Percentiles rank a stretch among this genome's conserved stretches.
phyloP scores from a whole-genome alignment of 2,797 vertebrate genomes.

The Dryobates pubescens region DNA sequence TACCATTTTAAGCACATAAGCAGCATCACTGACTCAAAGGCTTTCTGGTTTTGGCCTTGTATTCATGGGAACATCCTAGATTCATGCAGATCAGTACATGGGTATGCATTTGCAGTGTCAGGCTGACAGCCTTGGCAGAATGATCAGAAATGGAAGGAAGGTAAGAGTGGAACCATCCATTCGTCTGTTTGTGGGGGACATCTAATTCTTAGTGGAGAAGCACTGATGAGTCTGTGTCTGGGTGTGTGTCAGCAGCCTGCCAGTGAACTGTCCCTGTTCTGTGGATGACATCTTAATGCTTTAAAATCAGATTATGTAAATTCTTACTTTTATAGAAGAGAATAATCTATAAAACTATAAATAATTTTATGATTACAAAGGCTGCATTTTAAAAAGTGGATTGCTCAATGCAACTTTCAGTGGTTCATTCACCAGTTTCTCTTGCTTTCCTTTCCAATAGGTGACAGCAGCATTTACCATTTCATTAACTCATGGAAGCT shows the following conservation, averaged over 20 bases:
- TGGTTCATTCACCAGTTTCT: background rate
- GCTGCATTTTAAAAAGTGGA: background rate
- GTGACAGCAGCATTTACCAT: constrained; percentile 17
- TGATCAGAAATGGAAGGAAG: background rate
- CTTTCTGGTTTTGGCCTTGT: background rate
- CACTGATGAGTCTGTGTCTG: background rate
- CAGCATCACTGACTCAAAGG: background rate
- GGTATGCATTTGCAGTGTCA: background rate
- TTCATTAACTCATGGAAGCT: constrained; percentile 33
- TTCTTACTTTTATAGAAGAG: background rate
- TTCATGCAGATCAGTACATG: background rate
- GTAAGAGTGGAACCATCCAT: too few species aligned
- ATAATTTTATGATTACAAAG: background rate
- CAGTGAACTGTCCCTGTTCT: background rate
- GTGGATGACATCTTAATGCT: background rate
- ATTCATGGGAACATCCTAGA: background rate
- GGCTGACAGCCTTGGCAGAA: background rate
- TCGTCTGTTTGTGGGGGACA: background rate
- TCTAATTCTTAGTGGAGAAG: background rate
- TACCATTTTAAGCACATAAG: background rate
- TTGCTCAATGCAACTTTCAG: background rate
- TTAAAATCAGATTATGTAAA: background rate
- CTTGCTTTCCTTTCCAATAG: background rate
- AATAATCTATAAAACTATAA: background rate
- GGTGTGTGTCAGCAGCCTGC: background rate